A percentile compares a stretch with the other conserved stretches of the same genome.
These are phyloP conservation scores for Lophura nycthemera DNA, from an alignment of 2,113 vertebrate genomes.

Conservation along the genomic window DNA sequence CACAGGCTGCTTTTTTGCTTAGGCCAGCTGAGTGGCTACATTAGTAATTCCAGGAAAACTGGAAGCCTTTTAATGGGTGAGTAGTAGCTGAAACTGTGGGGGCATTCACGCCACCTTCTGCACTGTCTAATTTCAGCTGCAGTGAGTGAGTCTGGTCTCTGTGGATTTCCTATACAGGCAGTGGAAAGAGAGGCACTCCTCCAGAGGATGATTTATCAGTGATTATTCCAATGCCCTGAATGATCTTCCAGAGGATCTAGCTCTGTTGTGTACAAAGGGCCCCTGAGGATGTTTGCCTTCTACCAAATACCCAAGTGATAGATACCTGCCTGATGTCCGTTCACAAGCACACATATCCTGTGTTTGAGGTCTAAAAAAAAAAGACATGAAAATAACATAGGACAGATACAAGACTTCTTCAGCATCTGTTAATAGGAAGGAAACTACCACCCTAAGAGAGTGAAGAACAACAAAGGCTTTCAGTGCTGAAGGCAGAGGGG, in stretches of 20 bases:
- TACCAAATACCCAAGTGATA: not conserved
- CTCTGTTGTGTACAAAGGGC: not conserved
- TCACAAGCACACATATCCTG: not conserved
- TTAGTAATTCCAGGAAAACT: not conserved
- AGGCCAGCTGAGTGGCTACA: not conserved
- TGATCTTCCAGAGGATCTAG: not conserved
- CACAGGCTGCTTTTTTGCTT: not conserved
- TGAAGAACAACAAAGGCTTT: not conserved
- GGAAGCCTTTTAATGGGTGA: not conserved
- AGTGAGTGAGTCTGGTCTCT: not conserved
- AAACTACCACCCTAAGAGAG: not conserved
- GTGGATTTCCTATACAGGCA: not conserved
- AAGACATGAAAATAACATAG: not conserved
- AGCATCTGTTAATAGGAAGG: not conserved
- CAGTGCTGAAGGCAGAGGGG: not conserved
- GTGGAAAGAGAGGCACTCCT: not conserved
- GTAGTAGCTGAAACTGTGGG: not conserved
- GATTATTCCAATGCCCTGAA: not conserved
- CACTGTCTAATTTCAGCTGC: constrained; percentile 9
- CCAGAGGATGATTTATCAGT: not conserved
- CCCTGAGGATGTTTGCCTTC: not conserved
- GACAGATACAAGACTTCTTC: not conserved
- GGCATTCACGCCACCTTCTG: not conserved
- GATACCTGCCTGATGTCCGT: not conserved
- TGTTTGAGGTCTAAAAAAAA: not conserved